Evolutionary conservation across 2,113 vertebrate species (phyloP).

Genomic region (Oncorhynchus kisutch): DNA sequence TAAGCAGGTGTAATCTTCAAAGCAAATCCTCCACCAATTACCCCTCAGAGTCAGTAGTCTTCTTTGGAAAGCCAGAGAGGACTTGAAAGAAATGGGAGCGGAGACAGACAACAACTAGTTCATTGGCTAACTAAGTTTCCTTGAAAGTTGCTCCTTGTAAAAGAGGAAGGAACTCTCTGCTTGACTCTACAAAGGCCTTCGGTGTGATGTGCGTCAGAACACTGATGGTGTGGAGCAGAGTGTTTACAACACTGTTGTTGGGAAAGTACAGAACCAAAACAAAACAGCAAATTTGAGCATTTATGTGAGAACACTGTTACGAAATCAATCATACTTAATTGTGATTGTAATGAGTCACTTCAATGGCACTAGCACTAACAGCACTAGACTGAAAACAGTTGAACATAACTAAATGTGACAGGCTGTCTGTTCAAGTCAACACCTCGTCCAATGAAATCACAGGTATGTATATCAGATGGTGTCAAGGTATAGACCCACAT

Average conservation of each 20-base stretch:
- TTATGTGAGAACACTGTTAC: background rate
- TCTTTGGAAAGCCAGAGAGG: slow-evolving; percentile 19
- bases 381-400: background rate
- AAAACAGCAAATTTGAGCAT: no score
- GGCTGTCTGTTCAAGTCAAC: background rate
- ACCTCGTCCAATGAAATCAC: background rate
- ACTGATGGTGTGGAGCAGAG: background rate
- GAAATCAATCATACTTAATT: background rate
- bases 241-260: background rate
- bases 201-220: background rate
- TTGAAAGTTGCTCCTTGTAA: background rate
- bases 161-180: background rate
- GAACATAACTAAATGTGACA: background rate
- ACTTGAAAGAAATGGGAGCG: slow-evolving; percentile 10
- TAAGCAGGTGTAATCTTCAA: slow-evolving; percentile 54
- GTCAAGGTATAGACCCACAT: background rate
- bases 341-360: background rate
- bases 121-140: background rate
- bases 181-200: background rate
- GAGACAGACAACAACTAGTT: slow-evolving; percentile 20
- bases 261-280: no score
- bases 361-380: background rate
- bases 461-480: background rate
- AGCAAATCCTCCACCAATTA: slow-evolving; percentile 47
- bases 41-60: slow-evolving; percentile 12